Base-by-base conservation (phyloP, 2,888 invertebrate genomes). In the Endotricha flammealis region DNA sequence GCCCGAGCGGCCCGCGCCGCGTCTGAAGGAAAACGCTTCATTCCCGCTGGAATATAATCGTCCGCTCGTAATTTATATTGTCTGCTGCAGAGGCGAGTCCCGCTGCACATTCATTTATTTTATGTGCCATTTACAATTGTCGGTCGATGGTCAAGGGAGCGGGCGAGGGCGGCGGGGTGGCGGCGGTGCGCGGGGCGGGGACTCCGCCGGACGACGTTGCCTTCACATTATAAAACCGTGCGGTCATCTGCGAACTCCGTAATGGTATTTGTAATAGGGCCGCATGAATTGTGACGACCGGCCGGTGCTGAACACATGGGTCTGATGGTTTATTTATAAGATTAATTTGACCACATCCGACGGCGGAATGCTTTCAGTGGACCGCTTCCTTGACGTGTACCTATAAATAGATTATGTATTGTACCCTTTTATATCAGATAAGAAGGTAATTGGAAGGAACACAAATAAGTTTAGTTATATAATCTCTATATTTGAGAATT, bases 121-220 rank as follows among this genome's bases (percentile, higher is more conserved):
- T 87, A 87, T 87, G 87, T 87, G 87, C 87, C 87, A 87, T 87
- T 87, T 87, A 87, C 87, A 87, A 87, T 87, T 86, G 87, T 87
- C 87, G 87, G 86, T 87, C 87, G 86, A 87, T 87, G 87, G 87
- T 86, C 87, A 87, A 87, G 87, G 87, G 87, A 81, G 80, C 70
- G 61, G 69, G 67, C 50, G 61, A 62, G 64, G 64, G 64, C 53
- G 44, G 51, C 44, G 56, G 58, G 61, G 63, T 16, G 56, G 65
- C 60, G 61, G 61, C 57, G 53, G n/a, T 55, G 57, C 57, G 58
- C 65, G 48, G 59, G 54, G 47, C 52, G 59, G 55, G 57, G 53
- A 62, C 50, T 47, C 20, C 33, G 57, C 51, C 59, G 65, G 67
- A 67, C 68, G 67, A 65, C 69, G 77, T 58, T 76, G 79, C 81